phyloP scores from a whole-genome alignment of 2,797 vertebrate species.

The Cygnus olor region DNA sequence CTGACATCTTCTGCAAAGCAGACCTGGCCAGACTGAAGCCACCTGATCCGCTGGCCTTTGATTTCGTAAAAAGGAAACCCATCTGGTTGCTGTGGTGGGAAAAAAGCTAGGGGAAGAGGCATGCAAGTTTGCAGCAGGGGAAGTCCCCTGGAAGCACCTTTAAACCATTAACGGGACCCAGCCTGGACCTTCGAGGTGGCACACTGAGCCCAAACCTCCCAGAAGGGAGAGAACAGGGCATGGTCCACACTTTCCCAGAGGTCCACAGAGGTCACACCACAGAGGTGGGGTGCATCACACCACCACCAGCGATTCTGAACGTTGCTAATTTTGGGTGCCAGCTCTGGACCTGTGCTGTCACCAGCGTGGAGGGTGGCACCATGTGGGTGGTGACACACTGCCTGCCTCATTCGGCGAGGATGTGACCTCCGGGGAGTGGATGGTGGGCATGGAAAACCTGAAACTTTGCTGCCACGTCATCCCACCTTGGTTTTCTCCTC shows the following conservation, averaged over 20 bases:
- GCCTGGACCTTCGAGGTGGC: not conserved
- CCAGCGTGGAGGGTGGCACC: not conserved
- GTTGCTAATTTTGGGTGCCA: not conserved
- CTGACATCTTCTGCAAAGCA: not conserved
- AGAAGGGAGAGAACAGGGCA: not conserved
- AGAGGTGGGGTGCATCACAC: not conserved
- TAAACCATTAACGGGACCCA: not conserved
- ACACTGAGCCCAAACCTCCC: not conserved
- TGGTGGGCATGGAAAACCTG: not conserved
- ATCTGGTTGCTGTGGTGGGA: no score
- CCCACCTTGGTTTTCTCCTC: not conserved
- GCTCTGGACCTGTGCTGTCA: not conserved
- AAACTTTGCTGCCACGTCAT: not conserved
- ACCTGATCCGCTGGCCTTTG: not conserved
- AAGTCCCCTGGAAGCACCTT: not conserved
- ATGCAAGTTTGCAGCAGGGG: not conserved
- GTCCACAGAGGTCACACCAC: not conserved
- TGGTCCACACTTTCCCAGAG: not conserved
- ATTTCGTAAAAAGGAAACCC: not conserved
- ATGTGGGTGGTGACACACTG: accelerated
- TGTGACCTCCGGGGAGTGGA: not conserved
- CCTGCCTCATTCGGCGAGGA: not conserved
- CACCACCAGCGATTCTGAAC: not conserved
- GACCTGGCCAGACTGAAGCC: not conserved
- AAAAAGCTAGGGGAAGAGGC: not conserved